A percentile compares a stretch with the other conserved stretches of the same genome.
Conservation (phyloP, 35 echinoderm and acorn worm species). For the Apostichopus japonicus region DNA sequence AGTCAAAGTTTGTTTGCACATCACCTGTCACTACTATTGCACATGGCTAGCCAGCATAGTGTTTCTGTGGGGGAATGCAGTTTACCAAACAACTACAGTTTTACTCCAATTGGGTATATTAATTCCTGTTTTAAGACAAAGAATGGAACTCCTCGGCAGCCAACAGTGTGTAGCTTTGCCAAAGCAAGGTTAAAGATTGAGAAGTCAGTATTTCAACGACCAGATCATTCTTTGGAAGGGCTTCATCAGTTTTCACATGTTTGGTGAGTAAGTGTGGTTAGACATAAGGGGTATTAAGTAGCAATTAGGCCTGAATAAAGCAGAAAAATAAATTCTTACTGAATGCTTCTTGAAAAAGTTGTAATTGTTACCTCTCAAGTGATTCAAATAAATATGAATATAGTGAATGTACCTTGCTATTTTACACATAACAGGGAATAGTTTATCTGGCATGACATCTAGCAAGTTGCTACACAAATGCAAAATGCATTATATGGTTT, state of each 20-base stretch:
- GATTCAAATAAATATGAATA: too few species aligned
- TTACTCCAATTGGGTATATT: conserved; percentile 84
- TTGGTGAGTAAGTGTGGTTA: conserved; percentile 61
- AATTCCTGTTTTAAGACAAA: conserved; percentile 99
- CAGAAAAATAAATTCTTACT: too few species aligned
- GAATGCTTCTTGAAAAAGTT: too few species aligned
- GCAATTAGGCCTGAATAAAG: too few species aligned
- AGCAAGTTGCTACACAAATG: too few species aligned
- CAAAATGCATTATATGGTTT: too few species aligned
- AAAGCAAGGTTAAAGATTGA: conserved; percentile 78
- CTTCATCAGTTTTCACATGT: conserved; percentile 91
- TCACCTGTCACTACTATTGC: not conserved
- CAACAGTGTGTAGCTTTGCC: conserved; percentile 86
- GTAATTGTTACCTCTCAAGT: too few species aligned
- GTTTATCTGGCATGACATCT: too few species aligned
- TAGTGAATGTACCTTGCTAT: too few species aligned
- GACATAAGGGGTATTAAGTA: too few species aligned
- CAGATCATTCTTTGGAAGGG: conserved; percentile 90
- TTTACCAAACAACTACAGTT: conserved; percentile 3
- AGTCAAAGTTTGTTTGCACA: not conserved
- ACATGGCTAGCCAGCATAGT: not conserved
- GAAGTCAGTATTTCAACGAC: conserved; percentile 73
- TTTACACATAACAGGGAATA: too few species aligned
- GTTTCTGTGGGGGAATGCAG: not conserved
- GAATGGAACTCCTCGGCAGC: conserved; percentile 95